A percentile compares a stretch with the other conserved stretches of the same genome.
These are phyloP conservation scores for Tor tambroides DNA, from an alignment of 2,113 vertebrate genomes.

Conservation along the genomic window DNA sequence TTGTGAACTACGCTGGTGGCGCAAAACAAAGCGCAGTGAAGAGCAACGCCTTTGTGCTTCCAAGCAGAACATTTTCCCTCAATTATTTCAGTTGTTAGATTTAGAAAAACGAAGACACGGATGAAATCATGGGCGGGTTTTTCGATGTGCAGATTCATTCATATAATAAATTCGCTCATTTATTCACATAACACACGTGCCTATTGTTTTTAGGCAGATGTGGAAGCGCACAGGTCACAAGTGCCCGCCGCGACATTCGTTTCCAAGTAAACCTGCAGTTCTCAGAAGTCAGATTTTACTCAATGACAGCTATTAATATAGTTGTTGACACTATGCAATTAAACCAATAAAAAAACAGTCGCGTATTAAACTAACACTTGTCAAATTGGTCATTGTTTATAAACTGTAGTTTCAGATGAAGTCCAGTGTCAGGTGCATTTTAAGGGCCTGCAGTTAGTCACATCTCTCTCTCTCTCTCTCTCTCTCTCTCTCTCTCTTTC, in stretches of 20 bases:
- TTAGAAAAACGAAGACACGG: neutral
- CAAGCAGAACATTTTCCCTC: neutral
- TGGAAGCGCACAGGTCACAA: neutral
- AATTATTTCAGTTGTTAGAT: slow-evolving; percentile 1
- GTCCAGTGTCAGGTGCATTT: slow-evolving; percentile 22
- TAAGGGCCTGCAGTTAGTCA: neutral
- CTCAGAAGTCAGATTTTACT: neutral
- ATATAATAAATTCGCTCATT: neutral
- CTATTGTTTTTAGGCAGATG: neutral
- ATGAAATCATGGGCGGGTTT: neutral
- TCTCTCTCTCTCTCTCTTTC: neutral
- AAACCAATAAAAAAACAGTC: neutral
- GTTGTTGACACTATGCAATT: neutral
- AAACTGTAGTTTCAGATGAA: neutral
- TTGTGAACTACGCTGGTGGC: neutral
- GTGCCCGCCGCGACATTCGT: neutral
- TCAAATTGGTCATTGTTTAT: neutral
- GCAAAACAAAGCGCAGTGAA: slow-evolving; percentile 34
- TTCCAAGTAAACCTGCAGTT: neutral
- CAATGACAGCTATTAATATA: slow-evolving; percentile 8
- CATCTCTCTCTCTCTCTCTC: neutral
- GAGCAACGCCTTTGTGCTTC: neutral
- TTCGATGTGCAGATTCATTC: neutral
- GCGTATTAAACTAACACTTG: too few relatives aligned
- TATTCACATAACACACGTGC: neutral